Percentiles rank a stretch among this genome's conserved stretches.
Evolutionary conservation across 2,797 vertebrate species (phyloP).

Genomic region (Oreochromis grahami): DNA sequence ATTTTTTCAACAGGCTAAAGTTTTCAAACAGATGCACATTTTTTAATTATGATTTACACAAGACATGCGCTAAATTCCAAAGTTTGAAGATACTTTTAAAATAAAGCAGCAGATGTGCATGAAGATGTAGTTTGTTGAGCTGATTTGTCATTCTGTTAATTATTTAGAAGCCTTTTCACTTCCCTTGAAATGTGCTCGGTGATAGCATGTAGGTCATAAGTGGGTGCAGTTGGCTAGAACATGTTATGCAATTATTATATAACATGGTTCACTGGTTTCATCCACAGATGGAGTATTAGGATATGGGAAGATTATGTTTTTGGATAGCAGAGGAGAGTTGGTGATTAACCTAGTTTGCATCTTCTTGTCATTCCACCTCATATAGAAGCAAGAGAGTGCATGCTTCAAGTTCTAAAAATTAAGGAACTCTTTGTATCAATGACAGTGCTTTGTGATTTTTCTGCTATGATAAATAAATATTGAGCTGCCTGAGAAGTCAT

Average conservation of each 20-base stretch:
- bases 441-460: neutral
- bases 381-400: neutral
- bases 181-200: neutral
- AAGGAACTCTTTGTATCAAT: neutral
- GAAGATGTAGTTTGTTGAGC: neutral
- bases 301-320: neutral
- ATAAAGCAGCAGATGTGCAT: neutral
- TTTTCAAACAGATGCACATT: neutral
- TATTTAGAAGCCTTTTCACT: constrained; percentile 8
- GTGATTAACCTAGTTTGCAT: neutral
- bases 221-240: neutral
- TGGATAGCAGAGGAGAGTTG: neutral
- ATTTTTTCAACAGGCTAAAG: constrained; percentile 40
- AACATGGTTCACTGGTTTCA: neutral
- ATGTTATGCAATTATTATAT: neutral
- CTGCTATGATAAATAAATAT: constrained; percentile 12
- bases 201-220: neutral
- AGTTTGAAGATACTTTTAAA: neutral
- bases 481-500: constrained; percentile 1
- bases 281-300: neutral
- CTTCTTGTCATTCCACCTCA: neutral
- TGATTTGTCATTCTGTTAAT: neutral
- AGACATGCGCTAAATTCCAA: neutral
- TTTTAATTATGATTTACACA: neutral
- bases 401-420: neutral